Evolutionary conservation across 2,888 invertebrate species (phyloP).

Genomic region (Melipona bicolor): DNA sequence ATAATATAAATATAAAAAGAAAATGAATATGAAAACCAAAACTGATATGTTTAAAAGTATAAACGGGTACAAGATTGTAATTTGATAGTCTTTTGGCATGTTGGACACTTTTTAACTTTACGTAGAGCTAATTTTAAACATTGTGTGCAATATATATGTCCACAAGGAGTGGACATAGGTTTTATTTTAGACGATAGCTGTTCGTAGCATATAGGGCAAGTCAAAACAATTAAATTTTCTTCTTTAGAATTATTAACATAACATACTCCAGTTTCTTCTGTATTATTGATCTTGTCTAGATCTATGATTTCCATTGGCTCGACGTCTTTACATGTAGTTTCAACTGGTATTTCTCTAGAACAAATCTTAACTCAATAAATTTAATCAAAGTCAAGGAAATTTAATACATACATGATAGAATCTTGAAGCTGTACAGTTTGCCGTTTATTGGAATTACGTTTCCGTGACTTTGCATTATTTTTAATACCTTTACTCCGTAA

Average conservation of each 20-base stretch:
- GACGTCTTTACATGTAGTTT: not conserved
- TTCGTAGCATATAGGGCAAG: conserved; percentile 77
- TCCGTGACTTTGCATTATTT: not conserved
- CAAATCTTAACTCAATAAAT: not conserved
- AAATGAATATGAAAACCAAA: conserved; percentile 6
- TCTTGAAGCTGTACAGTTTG: not conserved
- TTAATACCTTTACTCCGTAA: not conserved
- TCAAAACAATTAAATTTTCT: conserved; percentile 47
- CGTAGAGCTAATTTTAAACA: conserved; percentile 68
- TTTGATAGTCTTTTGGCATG: conserved; percentile 67
- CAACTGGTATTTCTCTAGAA: conserved; percentile 25
- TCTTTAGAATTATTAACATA: conserved; percentile 46
- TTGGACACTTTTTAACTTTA: conserved; percentile 72
- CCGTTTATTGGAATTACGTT: not conserved
- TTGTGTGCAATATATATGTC: conserved; percentile 75
- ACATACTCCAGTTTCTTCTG: not conserved
- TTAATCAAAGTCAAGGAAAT: not conserved
- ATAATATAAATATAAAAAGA: not conserved
- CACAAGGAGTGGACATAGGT: conserved; percentile 76
- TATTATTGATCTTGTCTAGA: conserved; percentile 52
- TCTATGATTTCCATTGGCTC: conserved; percentile 27
- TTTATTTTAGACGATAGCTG: conserved; percentile 62
- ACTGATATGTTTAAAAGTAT: conserved; percentile 64
- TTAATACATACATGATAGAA: conserved; percentile 35
- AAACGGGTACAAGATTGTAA: conserved; percentile 71